A percentile compares a stretch with the other conserved stretches of the same genome.
phyloP scores from a whole-genome alignment of 2,113 vertebrate species.

The Meles meles region DNA sequence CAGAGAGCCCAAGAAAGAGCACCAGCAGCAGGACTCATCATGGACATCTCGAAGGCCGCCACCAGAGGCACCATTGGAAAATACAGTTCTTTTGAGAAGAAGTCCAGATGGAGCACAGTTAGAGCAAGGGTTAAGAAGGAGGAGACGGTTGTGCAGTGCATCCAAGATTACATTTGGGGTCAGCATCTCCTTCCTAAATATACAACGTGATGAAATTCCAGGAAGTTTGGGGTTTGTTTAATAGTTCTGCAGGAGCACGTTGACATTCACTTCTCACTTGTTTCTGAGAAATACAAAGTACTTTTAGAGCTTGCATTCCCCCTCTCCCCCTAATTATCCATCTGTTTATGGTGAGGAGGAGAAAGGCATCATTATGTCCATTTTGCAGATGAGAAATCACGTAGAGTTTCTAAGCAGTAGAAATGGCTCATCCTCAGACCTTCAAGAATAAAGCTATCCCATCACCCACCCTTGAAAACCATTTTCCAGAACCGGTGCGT shows the following conservation, averaged over 20 bases:
- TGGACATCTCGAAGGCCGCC: not conserved
- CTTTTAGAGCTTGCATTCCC: not conserved
- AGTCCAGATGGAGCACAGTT: rapidly evolving
- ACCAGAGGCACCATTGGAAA: rapidly evolving
- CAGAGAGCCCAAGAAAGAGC: not conserved
- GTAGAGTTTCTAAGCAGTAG: rapidly evolving
- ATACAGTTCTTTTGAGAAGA: rapidly evolving
- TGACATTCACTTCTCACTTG: not conserved
- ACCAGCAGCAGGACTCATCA: not conserved
- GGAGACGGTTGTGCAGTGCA: rapidly evolving
- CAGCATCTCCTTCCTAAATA: not conserved
- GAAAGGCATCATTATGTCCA: not conserved
- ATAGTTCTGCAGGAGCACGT: not conserved
- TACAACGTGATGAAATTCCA: not conserved
- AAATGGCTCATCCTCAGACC: not conserved
- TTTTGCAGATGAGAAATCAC: not conserved
- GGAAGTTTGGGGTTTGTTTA: not conserved
- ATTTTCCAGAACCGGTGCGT: not conserved
- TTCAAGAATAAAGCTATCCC: no score
- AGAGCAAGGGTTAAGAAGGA: not conserved
- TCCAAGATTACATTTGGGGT: rapidly evolving
- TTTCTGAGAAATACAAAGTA: not conserved
- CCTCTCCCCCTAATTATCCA: not conserved
- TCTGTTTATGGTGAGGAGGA: not conserved
- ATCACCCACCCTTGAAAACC: not conserved